These are phyloP conservation scores for Lytechinus variegatus DNA, from an alignment of 35 echinoderm and acorn worm genomes.

Conservation along the genomic window DNA sequence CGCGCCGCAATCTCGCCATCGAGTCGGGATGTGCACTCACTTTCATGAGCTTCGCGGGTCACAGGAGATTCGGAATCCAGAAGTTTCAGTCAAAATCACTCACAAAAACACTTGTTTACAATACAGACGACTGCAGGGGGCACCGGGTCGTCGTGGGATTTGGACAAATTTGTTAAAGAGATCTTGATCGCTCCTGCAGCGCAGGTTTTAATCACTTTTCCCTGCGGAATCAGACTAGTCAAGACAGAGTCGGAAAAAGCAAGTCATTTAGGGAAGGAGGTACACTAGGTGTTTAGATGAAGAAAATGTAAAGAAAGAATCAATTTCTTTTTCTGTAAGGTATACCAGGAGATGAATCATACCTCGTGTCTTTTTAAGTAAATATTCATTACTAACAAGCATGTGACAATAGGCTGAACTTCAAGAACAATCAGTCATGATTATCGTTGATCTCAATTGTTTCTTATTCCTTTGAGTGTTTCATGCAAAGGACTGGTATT, in stretches of 20 bases:
- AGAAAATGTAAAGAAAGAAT: neutral
- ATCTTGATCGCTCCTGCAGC: neutral
- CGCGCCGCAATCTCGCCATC: neutral
- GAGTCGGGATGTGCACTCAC: neutral
- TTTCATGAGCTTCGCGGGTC: neutral
- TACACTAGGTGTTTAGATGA: neutral
- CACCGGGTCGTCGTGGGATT: neutral
- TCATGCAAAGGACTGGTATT: neutral
- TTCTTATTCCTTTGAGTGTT: neutral
- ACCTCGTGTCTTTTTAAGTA: neutral
- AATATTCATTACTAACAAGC: neutral
- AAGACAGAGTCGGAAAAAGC: slow-evolving; percentile 1
- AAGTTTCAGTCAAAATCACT: slow-evolving; percentile 19
- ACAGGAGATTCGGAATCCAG: neutral
- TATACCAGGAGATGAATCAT: neutral
- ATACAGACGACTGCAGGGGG: neutral
- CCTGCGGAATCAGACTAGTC: neutral
- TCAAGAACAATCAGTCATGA: neutral
- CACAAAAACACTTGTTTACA: neutral
- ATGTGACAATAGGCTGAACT: neutral
- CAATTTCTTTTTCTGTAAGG: neutral
- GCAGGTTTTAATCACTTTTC: slow-evolving; percentile 13
- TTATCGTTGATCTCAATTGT: neutral
- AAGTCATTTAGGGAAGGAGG: neutral
- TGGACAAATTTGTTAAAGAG: neutral